Conservation (phyloP, 2,888 invertebrate genomes). For the Euspilapteryx auroguttella region DNA sequence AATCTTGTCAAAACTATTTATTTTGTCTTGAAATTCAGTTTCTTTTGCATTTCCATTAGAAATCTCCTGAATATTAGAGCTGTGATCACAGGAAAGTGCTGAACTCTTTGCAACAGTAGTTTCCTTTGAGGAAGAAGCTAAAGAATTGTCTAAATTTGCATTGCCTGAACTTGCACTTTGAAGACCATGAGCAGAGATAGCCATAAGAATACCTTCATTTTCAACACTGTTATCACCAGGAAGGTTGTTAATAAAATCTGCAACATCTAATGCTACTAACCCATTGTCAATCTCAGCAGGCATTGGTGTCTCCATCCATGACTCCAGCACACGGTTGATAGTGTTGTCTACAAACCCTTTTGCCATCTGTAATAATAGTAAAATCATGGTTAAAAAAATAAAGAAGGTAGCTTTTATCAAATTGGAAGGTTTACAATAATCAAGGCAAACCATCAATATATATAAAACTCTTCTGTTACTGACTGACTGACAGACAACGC, state of each 20-base stretch:
- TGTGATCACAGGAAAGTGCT: background rate
- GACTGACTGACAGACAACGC: no score
- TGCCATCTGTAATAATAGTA: constrained; percentile 41
- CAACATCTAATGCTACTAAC: constrained; percentile 37
- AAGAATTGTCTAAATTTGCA: constrained; percentile 12
- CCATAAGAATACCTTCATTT: constrained; percentile 74
- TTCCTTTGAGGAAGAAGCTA: constrained; percentile 4
- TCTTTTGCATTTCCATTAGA: background rate
- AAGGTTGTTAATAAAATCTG: constrained; percentile 56
- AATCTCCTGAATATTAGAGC: background rate
- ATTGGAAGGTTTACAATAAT: no score
- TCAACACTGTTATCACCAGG: constrained; percentile 64
- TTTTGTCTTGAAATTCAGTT: no score
- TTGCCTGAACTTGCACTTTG: constrained; percentile 36
- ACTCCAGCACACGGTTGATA: constrained; percentile 68
- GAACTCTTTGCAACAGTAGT: constrained; percentile 3
- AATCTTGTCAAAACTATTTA: no score
- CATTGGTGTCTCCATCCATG: constrained; percentile 53
- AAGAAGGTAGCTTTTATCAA: no score
- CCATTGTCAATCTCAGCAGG: constrained; percentile 30
- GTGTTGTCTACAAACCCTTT: constrained; percentile 71
- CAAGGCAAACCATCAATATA: no score
- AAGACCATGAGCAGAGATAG: constrained; percentile 71
- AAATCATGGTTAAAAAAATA: constrained; percentile 1
- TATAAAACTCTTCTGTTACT: no score